Conservation (phyloP, 92 coral and sea anemone genomes). For the Desmophyllum pertusum region DNA sequence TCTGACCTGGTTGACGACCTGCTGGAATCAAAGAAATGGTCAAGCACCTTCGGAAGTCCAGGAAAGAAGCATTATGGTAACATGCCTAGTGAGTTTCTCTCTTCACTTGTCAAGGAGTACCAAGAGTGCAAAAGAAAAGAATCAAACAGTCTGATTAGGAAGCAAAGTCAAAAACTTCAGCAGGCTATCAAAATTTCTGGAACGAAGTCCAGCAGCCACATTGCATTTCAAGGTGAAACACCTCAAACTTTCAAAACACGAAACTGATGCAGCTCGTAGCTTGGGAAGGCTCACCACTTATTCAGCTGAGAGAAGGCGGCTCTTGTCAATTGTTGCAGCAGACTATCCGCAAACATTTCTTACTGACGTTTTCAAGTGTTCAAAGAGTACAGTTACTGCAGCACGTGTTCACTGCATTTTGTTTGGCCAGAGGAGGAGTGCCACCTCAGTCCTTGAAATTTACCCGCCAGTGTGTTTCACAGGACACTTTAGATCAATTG, state of each 20-base stretch:
- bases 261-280: constrained; percentile 29
- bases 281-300: constrained; percentile 36
- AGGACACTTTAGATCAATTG: constrained; percentile 23
- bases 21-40: constrained; percentile 19
- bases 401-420: constrained; percentile 47
- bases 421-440: constrained; percentile 63
- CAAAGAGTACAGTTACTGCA: constrained; percentile 58
- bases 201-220: constrained; percentile 6
- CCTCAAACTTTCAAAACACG: constrained; percentile 17
- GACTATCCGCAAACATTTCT: constrained; percentile 45
- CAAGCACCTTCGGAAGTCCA: constrained; percentile 2
- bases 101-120: constrained; percentile 21
- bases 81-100: neutral
- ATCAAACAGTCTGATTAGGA: constrained; percentile 22
- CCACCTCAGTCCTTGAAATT: constrained; percentile 38
- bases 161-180: constrained; percentile 9
- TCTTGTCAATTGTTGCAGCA: constrained; percentile 49
- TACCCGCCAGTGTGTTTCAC: constrained; percentile 46
- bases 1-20: constrained; percentile 10
- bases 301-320: constrained; percentile 43
- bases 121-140: constrained; percentile 34
- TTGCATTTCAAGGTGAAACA: constrained; percentile 36
- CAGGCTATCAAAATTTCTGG: constrained; percentile 52
- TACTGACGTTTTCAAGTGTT: constrained; percentile 36
- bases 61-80: neutral